These are phyloP conservation scores for Burhinus oedicnemus DNA, from an alignment of 2,113 vertebrate genomes.

Conservation along the genomic window DNA sequence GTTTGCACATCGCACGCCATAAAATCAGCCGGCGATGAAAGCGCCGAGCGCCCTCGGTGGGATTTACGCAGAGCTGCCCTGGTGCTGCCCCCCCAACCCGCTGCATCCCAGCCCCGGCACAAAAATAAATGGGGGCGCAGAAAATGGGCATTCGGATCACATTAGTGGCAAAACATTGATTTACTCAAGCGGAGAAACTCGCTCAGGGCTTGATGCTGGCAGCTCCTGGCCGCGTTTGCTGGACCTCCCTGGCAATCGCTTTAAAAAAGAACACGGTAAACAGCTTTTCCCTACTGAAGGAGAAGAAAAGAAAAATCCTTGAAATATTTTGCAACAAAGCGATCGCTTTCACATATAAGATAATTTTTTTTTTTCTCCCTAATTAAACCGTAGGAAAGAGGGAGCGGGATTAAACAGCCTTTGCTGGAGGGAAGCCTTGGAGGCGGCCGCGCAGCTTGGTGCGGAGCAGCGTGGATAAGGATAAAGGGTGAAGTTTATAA, in stretches of 20 bases:
- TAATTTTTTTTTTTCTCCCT: too few relatives aligned
- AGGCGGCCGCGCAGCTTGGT: neutral
- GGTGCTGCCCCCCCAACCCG: neutral
- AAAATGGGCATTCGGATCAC: neutral
- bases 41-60: neutral
- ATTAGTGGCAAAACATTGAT: neutral
- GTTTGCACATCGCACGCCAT: neutral
- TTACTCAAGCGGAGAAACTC: neutral
- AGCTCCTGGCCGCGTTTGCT: fast-evolving
- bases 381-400: neutral
- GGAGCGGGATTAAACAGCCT: neutral
- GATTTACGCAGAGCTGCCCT: neutral
- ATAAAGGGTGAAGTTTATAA: neutral
- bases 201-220: neutral
- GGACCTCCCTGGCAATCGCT: neutral
- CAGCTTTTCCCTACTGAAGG: neutral
- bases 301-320: neutral
- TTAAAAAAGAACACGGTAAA: neutral
- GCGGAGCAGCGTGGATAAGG: fast-evolving
- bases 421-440: neutral
- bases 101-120: neutral
- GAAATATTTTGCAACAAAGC: neutral
- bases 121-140: neutral
- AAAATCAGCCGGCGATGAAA: neutral
- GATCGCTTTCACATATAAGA: neutral